These are phyloP conservation scores for Rhipidura dahli DNA, from an alignment of 2,113 vertebrate genomes.

Conservation along the genomic window DNA sequence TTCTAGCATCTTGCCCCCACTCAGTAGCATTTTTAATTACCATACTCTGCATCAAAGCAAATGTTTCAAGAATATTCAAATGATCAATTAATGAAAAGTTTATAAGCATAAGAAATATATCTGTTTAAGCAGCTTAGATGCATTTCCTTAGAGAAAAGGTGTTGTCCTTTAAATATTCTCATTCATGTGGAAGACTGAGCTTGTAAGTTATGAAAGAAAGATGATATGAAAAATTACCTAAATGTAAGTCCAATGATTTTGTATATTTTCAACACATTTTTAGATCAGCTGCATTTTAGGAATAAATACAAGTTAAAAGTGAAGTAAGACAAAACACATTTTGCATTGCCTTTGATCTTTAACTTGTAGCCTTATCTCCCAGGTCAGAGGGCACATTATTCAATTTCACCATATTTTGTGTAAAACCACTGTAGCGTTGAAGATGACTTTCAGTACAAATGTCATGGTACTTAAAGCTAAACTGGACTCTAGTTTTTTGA, in stretches of 20 bases:
- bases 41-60: not conserved
- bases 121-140: not conserved
- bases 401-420: constrained; percentile 85
- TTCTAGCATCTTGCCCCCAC: not conserved
- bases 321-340: constrained; percentile 70
- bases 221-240: not conserved
- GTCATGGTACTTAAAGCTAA: constrained; percentile 84
- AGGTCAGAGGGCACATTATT: constrained; percentile 80
- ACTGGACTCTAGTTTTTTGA: constrained; percentile 79
- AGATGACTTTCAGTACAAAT: constrained; percentile 85
- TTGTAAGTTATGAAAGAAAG: not conserved
- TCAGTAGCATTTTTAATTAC: not conserved
- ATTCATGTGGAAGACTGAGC: not conserved
- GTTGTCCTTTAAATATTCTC: not conserved
- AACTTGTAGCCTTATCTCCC: constrained; percentile 81
- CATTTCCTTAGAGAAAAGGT: not conserved
- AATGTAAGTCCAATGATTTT: not conserved
- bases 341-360: constrained; percentile 80
- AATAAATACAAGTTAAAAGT: constrained; percentile 68
- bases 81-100: not conserved
- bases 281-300: constrained; percentile 44
- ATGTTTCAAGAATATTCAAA: not conserved
- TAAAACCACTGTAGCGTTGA: constrained; percentile 82
- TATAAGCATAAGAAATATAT: not conserved
- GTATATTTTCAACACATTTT: constrained; percentile 16